These are phyloP conservation scores for Argyresthia goedartella DNA, from an alignment of 2,888 invertebrate species.

Conservation along the genomic window DNA sequence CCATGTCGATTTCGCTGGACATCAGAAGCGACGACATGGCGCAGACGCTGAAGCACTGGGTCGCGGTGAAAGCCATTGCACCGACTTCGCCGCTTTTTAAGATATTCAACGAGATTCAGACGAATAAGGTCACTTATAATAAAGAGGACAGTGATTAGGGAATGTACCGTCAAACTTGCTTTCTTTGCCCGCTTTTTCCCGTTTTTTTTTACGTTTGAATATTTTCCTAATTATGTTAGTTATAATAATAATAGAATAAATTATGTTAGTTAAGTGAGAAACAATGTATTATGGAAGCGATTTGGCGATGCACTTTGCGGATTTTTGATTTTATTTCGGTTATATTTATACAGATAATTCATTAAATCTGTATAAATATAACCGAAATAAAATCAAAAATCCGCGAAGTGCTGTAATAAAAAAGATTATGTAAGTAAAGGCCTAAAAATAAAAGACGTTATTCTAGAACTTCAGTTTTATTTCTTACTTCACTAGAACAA, in stretches of 20 bases:
- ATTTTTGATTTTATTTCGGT: no score
- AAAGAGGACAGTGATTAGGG: background rate
- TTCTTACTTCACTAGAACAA: background rate
- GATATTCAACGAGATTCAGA: background rate
- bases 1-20: conserved; percentile 28
- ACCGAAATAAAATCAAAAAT: no score
- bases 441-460: background rate
- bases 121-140: background rate
- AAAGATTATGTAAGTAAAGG: background rate
- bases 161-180: no score
- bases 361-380: no score
- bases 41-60: conserved; percentile 33
- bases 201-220: no score
- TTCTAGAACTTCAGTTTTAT: background rate
- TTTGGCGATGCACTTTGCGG: no score
- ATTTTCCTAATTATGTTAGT: no score
- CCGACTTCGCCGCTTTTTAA: conserved; percentile 32
- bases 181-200: no score
- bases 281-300: no score
- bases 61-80: conserved; percentile 24
- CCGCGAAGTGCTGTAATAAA: background rate
- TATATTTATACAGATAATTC: no score
- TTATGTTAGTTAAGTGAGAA: no score
- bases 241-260: no score
- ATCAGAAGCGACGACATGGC: conserved; percentile 37